phyloP scores from a whole-genome alignment of 2,888 invertebrate genomes.

The Elegia similella region DNA sequence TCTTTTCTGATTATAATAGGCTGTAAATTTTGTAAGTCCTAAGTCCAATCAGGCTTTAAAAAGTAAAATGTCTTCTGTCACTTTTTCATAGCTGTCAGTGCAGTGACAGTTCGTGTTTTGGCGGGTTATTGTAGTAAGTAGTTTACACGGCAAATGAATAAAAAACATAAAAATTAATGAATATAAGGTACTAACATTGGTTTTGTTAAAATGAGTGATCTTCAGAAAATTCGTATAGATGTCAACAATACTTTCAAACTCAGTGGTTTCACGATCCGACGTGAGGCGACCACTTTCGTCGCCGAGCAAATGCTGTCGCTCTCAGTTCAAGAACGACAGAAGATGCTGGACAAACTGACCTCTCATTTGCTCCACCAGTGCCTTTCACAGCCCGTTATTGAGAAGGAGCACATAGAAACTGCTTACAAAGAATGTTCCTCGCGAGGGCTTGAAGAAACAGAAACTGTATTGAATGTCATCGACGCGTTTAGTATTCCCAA shows the following conservation, averaged over 20 bases:
- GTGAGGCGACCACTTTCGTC: constrained; percentile 88
- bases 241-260: constrained; percentile 87
- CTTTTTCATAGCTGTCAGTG: no score
- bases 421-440: constrained; percentile 86
- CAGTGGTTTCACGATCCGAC: constrained; percentile 87
- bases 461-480: constrained; percentile 89
- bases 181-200: no score
- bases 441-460: constrained; percentile 84
- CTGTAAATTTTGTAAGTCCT: no score
- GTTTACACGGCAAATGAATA: no score
- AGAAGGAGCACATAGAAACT: constrained; percentile 85
- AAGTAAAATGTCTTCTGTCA: no score
- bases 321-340: constrained; percentile 82
- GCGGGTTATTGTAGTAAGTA: no score
- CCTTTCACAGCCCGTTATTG: constrained; percentile 86
- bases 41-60: no score
- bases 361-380: constrained; percentile 90
- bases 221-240: constrained; percentile 80
- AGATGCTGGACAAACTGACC: constrained; percentile 88
- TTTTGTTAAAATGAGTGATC: constrained; percentile 48
- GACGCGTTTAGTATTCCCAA: constrained; percentile 92
- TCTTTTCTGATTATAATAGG: no score
- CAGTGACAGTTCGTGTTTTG: no score
- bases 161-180: no score
- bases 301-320: constrained; percentile 86